Evolutionary conservation across 1,140 invertebrate species (phyloP).

Genomic region (Ceratina japonica): DNA sequence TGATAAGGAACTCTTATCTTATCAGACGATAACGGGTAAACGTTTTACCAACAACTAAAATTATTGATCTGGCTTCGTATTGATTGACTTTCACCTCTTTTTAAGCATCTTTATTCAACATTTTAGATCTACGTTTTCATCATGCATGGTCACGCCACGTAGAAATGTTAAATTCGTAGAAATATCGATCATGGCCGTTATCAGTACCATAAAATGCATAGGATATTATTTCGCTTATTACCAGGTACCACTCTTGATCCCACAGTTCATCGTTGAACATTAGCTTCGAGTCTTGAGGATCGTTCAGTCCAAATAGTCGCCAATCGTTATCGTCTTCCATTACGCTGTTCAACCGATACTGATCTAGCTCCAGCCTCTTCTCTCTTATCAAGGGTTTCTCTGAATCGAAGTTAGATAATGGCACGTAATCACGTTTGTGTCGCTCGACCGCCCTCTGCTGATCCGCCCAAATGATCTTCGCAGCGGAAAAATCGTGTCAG

Average conservation of each 20-base stretch:
- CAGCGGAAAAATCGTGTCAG: conserved; percentile 23
- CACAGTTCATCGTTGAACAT: conserved; percentile 93
- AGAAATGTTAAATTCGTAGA: too few relatives aligned
- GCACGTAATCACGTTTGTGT: conserved; percentile 78
- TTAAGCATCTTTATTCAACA: too few relatives aligned
- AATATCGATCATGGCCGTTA: too few relatives aligned
- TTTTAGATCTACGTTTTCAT: too few relatives aligned
- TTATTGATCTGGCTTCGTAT: conserved; percentile 6
- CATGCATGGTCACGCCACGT: not conserved
- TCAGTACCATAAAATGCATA: too few relatives aligned
- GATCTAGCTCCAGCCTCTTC: conserved; percentile 60
- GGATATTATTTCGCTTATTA: conserved; percentile 74
- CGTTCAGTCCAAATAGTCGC: not conserved
- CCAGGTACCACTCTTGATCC: conserved; percentile 95
- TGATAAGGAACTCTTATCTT: conserved; percentile 46
- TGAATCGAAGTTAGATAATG: conserved; percentile 57
- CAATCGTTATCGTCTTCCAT: not conserved
- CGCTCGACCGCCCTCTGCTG: conserved; percentile 83
- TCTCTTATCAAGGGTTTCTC: conserved; percentile 69
- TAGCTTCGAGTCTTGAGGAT: conserved; percentile 24
- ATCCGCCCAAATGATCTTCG: conserved; percentile 85
- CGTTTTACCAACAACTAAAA: not conserved
- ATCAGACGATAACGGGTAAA: conserved; percentile 16
- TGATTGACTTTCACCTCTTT: not conserved
- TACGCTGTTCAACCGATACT: conserved; percentile 12